Evolutionary conservation across 2,113 vertebrate species (phyloP), one percentile per base, ranked within the genome.

Genomic region (Oryzias woworae): DNA sequence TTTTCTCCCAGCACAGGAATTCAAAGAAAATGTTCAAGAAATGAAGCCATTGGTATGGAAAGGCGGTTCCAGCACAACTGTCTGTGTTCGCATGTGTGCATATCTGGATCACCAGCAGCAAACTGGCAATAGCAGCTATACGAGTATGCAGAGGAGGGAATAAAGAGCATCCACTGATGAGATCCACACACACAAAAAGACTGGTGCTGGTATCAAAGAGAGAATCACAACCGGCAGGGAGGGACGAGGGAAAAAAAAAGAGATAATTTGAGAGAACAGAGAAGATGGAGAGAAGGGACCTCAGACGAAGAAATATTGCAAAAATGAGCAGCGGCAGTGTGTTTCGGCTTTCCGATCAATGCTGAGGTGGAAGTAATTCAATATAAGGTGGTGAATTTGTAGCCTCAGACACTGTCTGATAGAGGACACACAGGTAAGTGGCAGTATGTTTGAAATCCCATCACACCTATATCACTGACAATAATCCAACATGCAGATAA

Each of bases 141-240:
- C 87, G 75, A 82, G 86, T 63, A 58, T 81, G 76, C 75, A 89
- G 87, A 89, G 78, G 73, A 86, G 75, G 78, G 83, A 84, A 78
- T 73, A 57, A 79, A 78, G 84, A 77, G 66, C 48, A 85, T 78
- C 67, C 69, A 78, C 69, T 79, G 69, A 85, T 85, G 82, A 70
- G 81, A 69, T 73, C 49, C 70, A 66, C 59, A 56, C 44, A 28
- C 53, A 62, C 20, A 65, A 48, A 69, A 42, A 52, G 66, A 58
- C 1, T 26, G 57, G 64, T 66, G 66, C 5, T 17, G 22, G 53
- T 62, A 79, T 88, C 77, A 83, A 86, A 85, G 81, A 53, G 71
- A 48, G 73, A 57, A 75, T 73, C 64, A 66, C 73, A 67, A 68
- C 66, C 75, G 71, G 78, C 77, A 49, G 58, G 70, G 59, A 78